These are phyloP conservation scores for Tethea ocularis DNA, from an alignment of 2,888 invertebrate genomes.

Conservation along the genomic window DNA sequence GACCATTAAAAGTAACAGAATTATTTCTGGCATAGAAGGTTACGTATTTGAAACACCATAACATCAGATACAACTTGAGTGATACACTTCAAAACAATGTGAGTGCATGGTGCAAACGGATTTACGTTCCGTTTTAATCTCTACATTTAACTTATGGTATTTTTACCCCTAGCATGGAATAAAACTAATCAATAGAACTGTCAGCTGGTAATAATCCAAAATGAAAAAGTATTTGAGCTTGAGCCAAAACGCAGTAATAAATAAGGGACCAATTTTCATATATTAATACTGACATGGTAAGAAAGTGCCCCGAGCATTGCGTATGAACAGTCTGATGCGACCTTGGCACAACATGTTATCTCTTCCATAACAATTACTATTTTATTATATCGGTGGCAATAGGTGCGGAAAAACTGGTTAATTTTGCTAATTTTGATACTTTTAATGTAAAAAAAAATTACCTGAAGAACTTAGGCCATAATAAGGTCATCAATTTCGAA, in stretches of 20 bases:
- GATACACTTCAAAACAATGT: constrained; percentile 20
- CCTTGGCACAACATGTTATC: constrained; percentile 30
- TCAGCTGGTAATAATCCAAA: constrained; percentile 44
- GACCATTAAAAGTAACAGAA: not conserved
- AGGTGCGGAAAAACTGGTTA: not conserved
- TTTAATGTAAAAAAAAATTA: no score
- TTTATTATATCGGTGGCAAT: not conserved
- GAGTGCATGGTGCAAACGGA: constrained; percentile 33
- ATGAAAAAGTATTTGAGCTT: constrained; percentile 61
- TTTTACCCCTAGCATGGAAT: constrained; percentile 26
- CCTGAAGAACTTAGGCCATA: no score
- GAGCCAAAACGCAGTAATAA: constrained; percentile 63
- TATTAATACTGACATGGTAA: constrained; percentile 53
- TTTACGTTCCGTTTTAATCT: constrained; percentile 22
- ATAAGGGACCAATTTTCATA: constrained; percentile 64
- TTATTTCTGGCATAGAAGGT: constrained; percentile 1
- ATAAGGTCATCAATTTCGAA: no score
- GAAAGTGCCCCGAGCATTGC: constrained; percentile 34
- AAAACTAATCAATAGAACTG: constrained; percentile 35
- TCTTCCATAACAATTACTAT: not conserved
- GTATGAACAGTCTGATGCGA: constrained; percentile 17
- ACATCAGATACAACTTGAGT: not conserved
- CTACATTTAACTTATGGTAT: constrained; percentile 15
- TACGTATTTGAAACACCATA: not conserved
- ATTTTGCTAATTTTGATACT: no score